A percentile compares a stretch with the other conserved stretches of the same genome.
Evolutionary conservation across 2,888 invertebrate genomes (phyloP).

Genomic region (Camponotus fellah): DNA sequence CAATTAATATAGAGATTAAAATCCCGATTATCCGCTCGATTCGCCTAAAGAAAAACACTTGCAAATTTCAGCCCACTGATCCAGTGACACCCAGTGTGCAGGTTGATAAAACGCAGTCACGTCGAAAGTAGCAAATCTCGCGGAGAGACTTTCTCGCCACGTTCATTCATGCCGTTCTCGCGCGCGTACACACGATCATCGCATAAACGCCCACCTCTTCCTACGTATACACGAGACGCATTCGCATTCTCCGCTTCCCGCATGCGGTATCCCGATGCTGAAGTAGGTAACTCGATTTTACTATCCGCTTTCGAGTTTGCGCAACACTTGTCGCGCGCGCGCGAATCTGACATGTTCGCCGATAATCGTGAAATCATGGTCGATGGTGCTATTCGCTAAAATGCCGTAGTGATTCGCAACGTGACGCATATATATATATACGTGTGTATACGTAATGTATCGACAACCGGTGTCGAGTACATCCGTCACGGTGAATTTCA

Average conservation of each 20-base stretch:
- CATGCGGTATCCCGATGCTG: constrained; percentile 31
- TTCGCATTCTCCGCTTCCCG: constrained; percentile 49
- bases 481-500: constrained; percentile 46
- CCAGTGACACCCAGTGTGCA: constrained; percentile 7
- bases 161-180: constrained; percentile 54
- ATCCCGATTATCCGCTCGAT: neutral
- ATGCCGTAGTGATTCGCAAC: constrained; percentile 18
- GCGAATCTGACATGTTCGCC: constrained; percentile 28
- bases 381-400: constrained; percentile 2
- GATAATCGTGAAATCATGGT: constrained; percentile 48
- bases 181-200: constrained; percentile 42
- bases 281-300: constrained; percentile 57
- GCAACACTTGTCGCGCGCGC: constrained; percentile 36
- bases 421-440: neutral
- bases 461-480: constrained; percentile 32
- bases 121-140: constrained; percentile 52
- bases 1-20: neutral
- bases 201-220: constrained; percentile 7
- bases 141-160: constrained; percentile 40
- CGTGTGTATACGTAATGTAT: constrained; percentile 17
- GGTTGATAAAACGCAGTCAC: constrained; percentile 39
- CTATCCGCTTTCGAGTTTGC: constrained; percentile 53
- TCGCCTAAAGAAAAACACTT: no score
- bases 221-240: constrained; percentile 16
- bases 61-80: constrained; percentile 33